Evolutionary conservation across 2,888 invertebrate genomes (phyloP).

Genomic region (Apodemia duryi): DNA sequence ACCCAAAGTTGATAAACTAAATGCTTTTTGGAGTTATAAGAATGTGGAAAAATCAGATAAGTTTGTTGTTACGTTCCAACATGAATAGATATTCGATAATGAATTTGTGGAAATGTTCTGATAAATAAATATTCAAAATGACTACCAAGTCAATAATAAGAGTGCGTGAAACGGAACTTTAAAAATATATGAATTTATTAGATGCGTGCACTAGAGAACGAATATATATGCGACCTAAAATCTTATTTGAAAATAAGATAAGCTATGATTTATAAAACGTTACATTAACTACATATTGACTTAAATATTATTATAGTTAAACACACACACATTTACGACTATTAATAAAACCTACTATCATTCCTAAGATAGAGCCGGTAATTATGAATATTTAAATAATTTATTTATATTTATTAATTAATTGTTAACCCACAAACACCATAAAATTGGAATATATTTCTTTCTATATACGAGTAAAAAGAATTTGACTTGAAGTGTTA

Average conservation of each 20-base stretch:
- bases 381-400: neutral
- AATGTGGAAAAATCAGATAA: constrained; percentile 10
- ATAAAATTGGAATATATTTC: no score
- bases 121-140: constrained; percentile 13
- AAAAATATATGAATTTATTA: neutral
- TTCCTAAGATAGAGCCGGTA: neutral
- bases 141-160: neutral
- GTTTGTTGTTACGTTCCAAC: neutral
- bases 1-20: neutral
- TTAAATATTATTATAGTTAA: neutral
- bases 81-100: neutral
- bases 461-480: no score
- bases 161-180: constrained; percentile 1
- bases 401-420: neutral
- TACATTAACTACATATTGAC: neutral
- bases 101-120: neutral
- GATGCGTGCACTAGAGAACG: neutral
- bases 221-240: neutral
- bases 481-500: no score
- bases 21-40: neutral
- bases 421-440: no score
- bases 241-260: constrained; percentile 10
- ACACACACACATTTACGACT: neutral
- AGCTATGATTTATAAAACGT: constrained; percentile 8
- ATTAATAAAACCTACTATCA: neutral